Percentiles rank a stretch among this genome's conserved stretches.
phyloP scores from a whole-genome alignment of 2,797 vertebrate genomes.

The Columba guinea region DNA sequence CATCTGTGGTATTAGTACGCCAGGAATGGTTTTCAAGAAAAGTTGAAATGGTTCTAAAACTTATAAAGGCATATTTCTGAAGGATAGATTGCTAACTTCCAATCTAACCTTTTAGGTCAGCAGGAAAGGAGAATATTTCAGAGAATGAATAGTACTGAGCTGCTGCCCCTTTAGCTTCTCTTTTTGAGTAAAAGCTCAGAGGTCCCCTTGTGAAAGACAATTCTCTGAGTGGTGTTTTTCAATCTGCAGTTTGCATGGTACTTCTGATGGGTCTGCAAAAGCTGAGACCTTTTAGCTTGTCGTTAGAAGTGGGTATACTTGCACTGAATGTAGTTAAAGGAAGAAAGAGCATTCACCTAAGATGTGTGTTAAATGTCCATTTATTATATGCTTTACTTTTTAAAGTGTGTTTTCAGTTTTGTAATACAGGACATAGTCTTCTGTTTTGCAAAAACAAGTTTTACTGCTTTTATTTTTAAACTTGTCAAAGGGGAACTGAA shows the following conservation, averaged over 20 bases:
- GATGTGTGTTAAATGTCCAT: not conserved
- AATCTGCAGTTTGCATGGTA: not conserved
- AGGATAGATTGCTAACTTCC: not conserved
- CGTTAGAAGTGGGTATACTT: not conserved
- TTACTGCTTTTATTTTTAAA: not conserved
- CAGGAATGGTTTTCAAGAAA: not conserved
- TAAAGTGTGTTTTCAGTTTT: not conserved
- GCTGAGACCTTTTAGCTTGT: not conserved
- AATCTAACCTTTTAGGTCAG: not conserved
- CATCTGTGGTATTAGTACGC: not conserved
- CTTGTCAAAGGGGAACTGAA: not conserved
- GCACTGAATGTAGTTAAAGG: not conserved
- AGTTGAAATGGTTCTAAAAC: not conserved
- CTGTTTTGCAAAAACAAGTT: not conserved
- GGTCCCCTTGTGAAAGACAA: not conserved
- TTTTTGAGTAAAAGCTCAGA: not conserved
- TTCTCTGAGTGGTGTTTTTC: not conserved
- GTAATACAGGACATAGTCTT: not conserved
- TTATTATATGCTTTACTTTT: not conserved
- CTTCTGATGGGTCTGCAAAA: not conserved
- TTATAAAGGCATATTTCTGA: not conserved
- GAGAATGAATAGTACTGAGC: not conserved
- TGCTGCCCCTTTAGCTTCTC: not conserved
- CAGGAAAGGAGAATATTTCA: slow-evolving; percentile 13
- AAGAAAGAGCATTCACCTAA: not conserved